These are phyloP conservation scores for Hydrolagus affinis DNA, from an alignment of 2,113 vertebrate genomes.

Conservation along the genomic window DNA sequence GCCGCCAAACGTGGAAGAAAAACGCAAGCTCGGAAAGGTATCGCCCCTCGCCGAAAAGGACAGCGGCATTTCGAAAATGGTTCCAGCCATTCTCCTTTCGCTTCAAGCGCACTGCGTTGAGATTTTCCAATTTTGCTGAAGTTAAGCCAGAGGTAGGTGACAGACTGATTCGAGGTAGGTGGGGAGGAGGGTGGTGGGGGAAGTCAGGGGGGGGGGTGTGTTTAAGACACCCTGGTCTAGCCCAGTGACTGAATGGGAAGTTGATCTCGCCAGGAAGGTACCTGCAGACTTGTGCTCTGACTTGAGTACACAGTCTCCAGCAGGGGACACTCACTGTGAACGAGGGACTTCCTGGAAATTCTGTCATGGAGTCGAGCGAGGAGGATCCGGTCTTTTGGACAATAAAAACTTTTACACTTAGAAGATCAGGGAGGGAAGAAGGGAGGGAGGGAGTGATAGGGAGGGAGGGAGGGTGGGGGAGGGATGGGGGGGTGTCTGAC, in stretches of 20 bases:
- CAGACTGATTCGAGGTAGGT: constrained; percentile 37
- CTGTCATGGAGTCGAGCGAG: constrained; percentile 37
- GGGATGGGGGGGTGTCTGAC: neutral
- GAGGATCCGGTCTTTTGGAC: neutral
- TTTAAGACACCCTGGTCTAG: constrained; percentile 36
- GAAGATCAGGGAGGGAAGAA: no score
- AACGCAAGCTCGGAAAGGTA: no score
- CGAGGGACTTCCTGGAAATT: neutral
- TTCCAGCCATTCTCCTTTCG: no score
- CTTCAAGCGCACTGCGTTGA: no score
- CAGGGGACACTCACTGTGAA: neutral
- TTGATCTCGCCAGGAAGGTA: constrained; percentile 38
- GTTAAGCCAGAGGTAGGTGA: constrained; percentile 38
- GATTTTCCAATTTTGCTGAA: no score
- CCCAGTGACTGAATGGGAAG: constrained; percentile 46
- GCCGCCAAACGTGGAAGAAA: no score
- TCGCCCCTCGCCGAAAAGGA: no score
- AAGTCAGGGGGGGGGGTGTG: constrained; percentile 47
- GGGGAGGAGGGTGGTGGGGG: no score
- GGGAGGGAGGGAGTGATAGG: neutral
- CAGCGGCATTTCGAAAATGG: no score
- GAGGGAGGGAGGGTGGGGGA: neutral
- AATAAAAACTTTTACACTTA: no score
- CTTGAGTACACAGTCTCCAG: constrained; percentile 28
- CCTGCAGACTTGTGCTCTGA: constrained; percentile 37